Conservation (phyloP, 2,888 invertebrate species). For the Molorchus minor region DNA sequence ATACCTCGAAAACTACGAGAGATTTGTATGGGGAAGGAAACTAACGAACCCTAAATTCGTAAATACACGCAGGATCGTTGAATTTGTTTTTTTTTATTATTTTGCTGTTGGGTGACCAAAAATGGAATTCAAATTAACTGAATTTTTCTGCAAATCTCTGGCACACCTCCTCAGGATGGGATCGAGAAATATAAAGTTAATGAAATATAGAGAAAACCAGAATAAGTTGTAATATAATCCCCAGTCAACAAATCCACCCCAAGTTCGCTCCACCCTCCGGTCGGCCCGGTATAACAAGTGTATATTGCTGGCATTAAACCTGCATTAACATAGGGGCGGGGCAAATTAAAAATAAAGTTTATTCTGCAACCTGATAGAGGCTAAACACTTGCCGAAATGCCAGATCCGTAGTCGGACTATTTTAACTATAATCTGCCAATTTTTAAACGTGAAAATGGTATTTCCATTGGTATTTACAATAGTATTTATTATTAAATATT, state of each 20-base stretch:
- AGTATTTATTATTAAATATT: no score
- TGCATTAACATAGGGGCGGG: conserved; percentile 59
- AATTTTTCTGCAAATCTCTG: not conserved
- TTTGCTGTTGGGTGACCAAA: no score
- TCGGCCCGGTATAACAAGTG: conserved; percentile 54
- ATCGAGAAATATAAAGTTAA: conserved; percentile 32
- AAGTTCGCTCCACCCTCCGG: conserved; percentile 43
- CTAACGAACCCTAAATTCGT: no score
- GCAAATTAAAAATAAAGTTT: conserved; percentile 53
- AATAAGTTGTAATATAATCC: conserved; percentile 48
- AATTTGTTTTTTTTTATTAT: no score
- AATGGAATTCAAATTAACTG: no score
- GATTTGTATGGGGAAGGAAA: no score
- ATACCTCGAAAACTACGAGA: no score
- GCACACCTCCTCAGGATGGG: not conserved
- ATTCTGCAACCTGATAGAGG: conserved; percentile 58
- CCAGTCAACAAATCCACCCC: conserved; percentile 38
- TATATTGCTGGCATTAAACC: conserved; percentile 56
- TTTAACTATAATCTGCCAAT: no score
- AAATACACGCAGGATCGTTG: no score
- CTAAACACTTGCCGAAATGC: conserved; percentile 47
- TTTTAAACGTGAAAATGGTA: no score
- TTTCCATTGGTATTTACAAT: no score
- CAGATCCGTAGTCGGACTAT: conserved; percentile 29
- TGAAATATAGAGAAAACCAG: conserved; percentile 38